A percentile compares a stretch with the other conserved stretches of the same genome.
Evolutionary conservation across 2,797 vertebrate species (phyloP).

Genomic region (Otus scops): DNA sequence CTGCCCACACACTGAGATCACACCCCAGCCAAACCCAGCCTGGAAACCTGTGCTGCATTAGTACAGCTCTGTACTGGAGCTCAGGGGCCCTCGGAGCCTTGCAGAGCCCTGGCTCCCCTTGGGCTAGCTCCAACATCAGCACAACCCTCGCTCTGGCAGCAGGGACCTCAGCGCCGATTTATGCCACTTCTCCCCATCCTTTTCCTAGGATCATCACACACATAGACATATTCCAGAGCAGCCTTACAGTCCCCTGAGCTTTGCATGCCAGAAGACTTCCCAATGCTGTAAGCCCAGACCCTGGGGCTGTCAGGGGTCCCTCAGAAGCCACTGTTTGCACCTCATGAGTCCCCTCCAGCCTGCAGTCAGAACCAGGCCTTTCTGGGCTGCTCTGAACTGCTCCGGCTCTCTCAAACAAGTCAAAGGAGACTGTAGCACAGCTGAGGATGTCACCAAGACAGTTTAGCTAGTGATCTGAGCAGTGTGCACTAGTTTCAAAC

Average conservation of each 20-base stretch:
- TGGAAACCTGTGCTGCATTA: not conserved
- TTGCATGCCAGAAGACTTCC: not conserved
- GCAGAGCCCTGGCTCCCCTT: not conserved
- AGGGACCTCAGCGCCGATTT: accelerated
- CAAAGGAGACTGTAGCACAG: not conserved
- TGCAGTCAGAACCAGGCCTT: not conserved
- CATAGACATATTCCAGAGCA: accelerated
- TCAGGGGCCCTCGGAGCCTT: not conserved
- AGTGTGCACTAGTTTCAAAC: not conserved
- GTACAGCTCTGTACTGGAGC: not conserved
- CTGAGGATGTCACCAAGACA: not conserved
- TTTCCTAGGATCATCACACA: not conserved
- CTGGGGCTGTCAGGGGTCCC: not conserved
- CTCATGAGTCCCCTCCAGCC: not conserved
- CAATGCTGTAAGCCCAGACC: accelerated
- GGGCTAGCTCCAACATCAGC: not conserved
- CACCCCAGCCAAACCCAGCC: not conserved
- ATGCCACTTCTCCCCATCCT: not conserved
- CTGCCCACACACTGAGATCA: not conserved
- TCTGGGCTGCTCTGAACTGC: not conserved
- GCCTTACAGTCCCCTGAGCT: not conserved
- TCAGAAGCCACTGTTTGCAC: not conserved
- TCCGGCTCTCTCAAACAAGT: not conserved
- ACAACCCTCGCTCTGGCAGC: accelerated
- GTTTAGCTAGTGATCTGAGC: not conserved